Conservation (phyloP, 2,113 vertebrate species). For the Poeciliopsis occidentalis region DNA sequence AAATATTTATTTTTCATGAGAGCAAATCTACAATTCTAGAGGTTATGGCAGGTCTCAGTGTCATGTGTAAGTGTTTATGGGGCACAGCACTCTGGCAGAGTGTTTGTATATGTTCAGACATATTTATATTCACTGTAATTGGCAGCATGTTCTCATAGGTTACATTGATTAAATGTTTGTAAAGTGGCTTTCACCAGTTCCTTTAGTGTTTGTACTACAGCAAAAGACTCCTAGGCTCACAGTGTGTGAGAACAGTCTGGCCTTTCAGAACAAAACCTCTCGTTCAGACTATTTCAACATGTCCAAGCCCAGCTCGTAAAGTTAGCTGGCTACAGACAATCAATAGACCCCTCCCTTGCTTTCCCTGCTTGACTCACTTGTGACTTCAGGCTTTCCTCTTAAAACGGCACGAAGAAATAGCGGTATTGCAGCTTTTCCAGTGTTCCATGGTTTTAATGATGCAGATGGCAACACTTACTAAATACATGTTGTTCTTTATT, state of each 20-base stretch:
- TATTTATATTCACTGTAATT: slow-evolving; percentile 43
- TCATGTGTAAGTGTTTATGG: slow-evolving; percentile 11
- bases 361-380: slow-evolving; percentile 25
- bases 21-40: neutral
- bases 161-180: slow-evolving; percentile 69
- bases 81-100: slow-evolving; percentile 10
- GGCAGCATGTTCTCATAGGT: slow-evolving; percentile 43
- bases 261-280: slow-evolving; percentile 75
- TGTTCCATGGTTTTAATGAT: neutral
- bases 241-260: slow-evolving; percentile 75
- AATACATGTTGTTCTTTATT: neutral
- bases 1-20: slow-evolving; percentile 37
- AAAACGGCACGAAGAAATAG: slow-evolving; percentile 11
- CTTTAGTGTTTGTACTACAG: slow-evolving; percentile 44
- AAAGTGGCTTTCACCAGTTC: slow-evolving; percentile 48
- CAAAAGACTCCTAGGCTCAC: slow-evolving; percentile 39
- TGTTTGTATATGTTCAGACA: slow-evolving; percentile 38
- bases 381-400: slow-evolving; percentile 28
- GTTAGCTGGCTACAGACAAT: slow-evolving; percentile 52
- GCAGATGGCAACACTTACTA: neutral
- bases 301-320: slow-evolving; percentile 67
- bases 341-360: slow-evolving; percentile 30
- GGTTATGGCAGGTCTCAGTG: slow-evolving; percentile 1
- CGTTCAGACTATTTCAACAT: slow-evolving; percentile 70
- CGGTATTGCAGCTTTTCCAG: slow-evolving; percentile 7